These are phyloP conservation scores for Ptiloglossa arizonensis DNA, from an alignment of 1,140 invertebrate genomes.

Conservation along the genomic window DNA sequence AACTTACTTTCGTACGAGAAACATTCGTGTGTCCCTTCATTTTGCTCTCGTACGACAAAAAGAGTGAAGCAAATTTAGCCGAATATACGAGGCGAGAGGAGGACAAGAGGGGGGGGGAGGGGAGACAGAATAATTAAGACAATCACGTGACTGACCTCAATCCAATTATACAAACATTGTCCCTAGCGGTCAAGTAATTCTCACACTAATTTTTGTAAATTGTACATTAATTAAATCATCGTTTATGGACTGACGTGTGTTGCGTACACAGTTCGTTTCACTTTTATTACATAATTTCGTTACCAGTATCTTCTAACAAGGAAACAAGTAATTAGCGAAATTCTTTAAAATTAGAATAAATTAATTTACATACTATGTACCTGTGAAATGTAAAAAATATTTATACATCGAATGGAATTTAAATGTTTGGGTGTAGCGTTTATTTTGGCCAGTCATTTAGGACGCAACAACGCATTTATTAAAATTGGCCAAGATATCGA, in stretches of 20 bases:
- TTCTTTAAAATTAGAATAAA: slow-evolving; percentile 3
- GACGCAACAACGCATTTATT: background rate
- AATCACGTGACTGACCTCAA: slow-evolving; percentile 58
- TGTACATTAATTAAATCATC: slow-evolving; percentile 66
- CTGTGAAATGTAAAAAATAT: background rate
- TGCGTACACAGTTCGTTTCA: slow-evolving; percentile 41
- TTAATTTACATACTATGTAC: background rate
- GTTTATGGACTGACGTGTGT: slow-evolving; percentile 26
- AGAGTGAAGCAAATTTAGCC: slow-evolving; percentile 40
- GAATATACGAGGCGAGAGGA: slow-evolving; percentile 16
- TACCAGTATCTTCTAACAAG: slow-evolving; percentile 31
- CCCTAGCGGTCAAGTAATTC: slow-evolving; percentile 56
- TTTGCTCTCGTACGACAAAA: slow-evolving; percentile 1
- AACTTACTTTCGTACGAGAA: background rate
- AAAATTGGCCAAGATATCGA: background rate
- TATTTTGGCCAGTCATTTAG: too few relatives aligned
- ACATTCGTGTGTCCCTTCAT: background rate
- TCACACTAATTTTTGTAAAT: slow-evolving; percentile 68
- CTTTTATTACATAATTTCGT: slow-evolving; percentile 51
- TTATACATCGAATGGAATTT: too few relatives aligned
- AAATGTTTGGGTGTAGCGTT: too few relatives aligned
- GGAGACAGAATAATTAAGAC: slow-evolving; percentile 49
- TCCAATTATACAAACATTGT: slow-evolving; percentile 59
- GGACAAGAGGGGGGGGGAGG: background rate
- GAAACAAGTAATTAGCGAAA: slow-evolving; percentile 35